Conservation (phyloP, 2,113 vertebrate species). For the Cinclus cinclus region DNA sequence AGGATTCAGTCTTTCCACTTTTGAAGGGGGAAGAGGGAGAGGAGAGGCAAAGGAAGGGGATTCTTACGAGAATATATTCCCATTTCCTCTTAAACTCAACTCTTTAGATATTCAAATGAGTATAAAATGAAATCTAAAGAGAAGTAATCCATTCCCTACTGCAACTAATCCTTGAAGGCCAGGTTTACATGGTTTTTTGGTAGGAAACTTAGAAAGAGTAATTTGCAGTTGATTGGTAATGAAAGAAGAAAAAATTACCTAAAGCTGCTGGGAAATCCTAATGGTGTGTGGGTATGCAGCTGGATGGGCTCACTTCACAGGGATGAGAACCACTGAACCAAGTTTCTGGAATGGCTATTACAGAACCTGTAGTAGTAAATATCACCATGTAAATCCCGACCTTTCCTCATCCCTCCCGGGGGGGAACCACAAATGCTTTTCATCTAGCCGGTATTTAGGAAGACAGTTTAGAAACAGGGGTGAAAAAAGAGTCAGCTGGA, state of each 20-base stretch:
- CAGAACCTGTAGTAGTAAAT: constrained; percentile 11
- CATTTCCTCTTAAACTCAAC: neutral
- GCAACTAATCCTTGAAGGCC: neutral
- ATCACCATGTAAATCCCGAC: constrained; percentile 44
- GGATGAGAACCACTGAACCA: neutral
- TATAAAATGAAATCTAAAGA: neutral
- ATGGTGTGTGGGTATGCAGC: neutral
- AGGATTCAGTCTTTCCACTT: neutral
- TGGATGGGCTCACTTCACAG: neutral
- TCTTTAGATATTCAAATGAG: neutral
- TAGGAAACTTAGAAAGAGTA: neutral
- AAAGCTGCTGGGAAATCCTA: neutral
- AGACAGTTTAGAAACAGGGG: neutral
- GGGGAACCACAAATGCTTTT: neutral
- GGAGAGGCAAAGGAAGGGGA: neutral
- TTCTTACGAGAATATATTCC: neutral
- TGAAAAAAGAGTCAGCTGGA: neutral
- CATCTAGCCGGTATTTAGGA: neutral
- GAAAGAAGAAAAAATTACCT: neutral
- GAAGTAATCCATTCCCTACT: neutral
- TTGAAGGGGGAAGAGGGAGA: neutral
- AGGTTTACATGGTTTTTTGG: neutral
- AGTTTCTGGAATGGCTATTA: constrained; percentile 20
- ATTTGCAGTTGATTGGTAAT: constrained; percentile 12
- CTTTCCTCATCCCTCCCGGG: constrained; percentile 41